Base-by-base conservation (phyloP, 2,113 vertebrate genomes). In the Colaptes auratus region DNA sequence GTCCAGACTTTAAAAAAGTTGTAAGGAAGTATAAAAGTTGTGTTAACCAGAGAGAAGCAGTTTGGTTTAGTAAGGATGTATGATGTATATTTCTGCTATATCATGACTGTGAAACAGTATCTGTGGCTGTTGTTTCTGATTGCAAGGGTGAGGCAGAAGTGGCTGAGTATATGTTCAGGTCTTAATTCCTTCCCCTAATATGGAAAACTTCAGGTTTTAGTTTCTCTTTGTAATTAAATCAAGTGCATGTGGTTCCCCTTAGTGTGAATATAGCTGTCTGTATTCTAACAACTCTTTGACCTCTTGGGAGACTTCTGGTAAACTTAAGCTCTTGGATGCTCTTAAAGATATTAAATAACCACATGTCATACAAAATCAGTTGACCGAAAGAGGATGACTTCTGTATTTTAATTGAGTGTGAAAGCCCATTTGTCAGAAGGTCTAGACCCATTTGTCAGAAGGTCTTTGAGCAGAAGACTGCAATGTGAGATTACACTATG, bases 271-370 rank as follows among this genome's bases (percentile, higher is more conserved):
- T 25, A 48, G 60, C 65, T 74, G 63, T 42, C 69, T 92, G 33
- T 88, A 20, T 75, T 86, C 48, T 90, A 75, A 71, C 69, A 86
- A 78, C 48, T 78, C 36, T 79, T 66, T 93, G 87, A 91, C 89
- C 91, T 92, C 25, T 78, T 92, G 86, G 81, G 84, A 87, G 89
- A 36, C 42, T 91, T 78, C 70, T 87, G 74, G 63, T 84, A 88
- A 92, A 36, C 36, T 79, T 70, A 75, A 70, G 48, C 21, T 75
- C 33, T n/a, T 91, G 71, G 84, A 87, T 89, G 91, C 81, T 95
- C 81, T 96, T 95, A 92, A 86, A 87, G 81, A 82, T 95, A 95
- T 95, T 92, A 95, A 93, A 82, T 87, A 71, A 19, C 23, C 27
- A 44, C 30, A 58, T 44, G 28, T 65, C 93, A 95, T 84, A 78